Conservation (phyloP, 2,797 vertebrate genomes). For the Pseudochirops cupreus region DNA sequence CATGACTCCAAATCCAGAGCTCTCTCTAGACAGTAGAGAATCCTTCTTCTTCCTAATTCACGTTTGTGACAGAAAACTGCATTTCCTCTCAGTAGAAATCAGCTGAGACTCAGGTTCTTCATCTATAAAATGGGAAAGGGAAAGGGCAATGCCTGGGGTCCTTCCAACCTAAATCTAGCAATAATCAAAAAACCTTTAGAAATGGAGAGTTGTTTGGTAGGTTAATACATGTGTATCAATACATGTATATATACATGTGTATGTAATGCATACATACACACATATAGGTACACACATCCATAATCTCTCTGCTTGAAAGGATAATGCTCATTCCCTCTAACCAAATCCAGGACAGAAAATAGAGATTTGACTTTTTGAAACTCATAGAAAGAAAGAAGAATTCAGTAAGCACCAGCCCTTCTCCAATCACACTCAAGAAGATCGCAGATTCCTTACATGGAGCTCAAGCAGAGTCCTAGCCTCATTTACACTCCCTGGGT, state of each 20-base stretch:
- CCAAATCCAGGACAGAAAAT: slow-evolving; percentile 45
- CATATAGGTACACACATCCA: not conserved
- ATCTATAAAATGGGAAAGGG: not conserved
- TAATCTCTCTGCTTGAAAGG: slow-evolving; percentile 30
- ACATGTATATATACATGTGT: not conserved
- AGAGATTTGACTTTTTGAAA: slow-evolving; percentile 25
- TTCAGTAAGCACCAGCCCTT: slow-evolving; percentile 5
- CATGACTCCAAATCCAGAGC: not conserved
- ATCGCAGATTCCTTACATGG: not conserved
- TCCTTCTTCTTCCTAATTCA: not conserved
- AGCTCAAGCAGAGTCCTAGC: not conserved
- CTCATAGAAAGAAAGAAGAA: slow-evolving; percentile 44
- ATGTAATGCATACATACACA: not conserved
- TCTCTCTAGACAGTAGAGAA: not conserved
- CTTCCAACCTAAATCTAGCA: not conserved
- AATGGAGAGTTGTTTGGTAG: slow-evolving; percentile 16
- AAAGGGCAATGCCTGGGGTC: not conserved
- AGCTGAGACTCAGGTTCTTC: not conserved
- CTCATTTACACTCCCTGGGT: slow-evolving; percentile 9
- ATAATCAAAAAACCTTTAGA: not conserved
- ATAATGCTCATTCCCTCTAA: slow-evolving; percentile 40
- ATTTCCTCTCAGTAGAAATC: not conserved
- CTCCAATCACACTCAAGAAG: slow-evolving; percentile 55
- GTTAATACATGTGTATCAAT: not conserved
- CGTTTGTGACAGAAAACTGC: not conserved